Base-by-base conservation (phyloP, 2,888 invertebrate genomes). In the Copidosoma aretas region DNA sequence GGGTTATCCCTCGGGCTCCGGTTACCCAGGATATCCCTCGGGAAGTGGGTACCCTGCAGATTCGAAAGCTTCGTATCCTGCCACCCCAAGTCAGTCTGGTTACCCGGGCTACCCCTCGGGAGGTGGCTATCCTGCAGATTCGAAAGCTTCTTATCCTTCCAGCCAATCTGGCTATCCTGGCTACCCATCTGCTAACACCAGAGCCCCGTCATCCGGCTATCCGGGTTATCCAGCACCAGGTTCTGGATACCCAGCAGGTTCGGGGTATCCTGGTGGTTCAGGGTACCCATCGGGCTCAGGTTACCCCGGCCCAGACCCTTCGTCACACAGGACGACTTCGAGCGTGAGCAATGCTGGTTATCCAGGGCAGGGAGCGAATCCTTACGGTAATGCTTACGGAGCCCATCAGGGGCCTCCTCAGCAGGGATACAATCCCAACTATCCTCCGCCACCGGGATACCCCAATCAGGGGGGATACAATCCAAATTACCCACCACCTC, bases 321-420 rank as follows among this genome's bases (percentile, higher is more conserved):
- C 74, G 71, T 67, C 8, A 8, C 32, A 72, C 41, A 73, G 77
- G 64, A 67, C 76, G 5, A 72, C 70, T 12, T 71, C 70, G 0
- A 75, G 51, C 39, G 60, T 71, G 1, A 75, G 78, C 8, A 79
- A 77, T 19, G 74, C 78, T n/a, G 70, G 68, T 43, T 66, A 70
- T 53, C 72, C 73, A 25, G 61, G 71, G 17, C 72, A 72, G 60
- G 64, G 63, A 41, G 65, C 67, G 59, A 71, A 73, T 67, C 72
- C 70, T 60, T 71, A 63, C 64, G 67, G 68, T 41, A 66, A 75
- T 64, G 71, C 74, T n/a, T 22, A 56, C 32, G 56, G 25, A 56
- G 58, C 57, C 3, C 73, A 74, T 59, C 73, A 63, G 19, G 67
- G 67, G 17, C 69, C 72, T 32, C 64, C 75, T n/a, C 70, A 72